A percentile compares a stretch with the other conserved stretches of the same genome.
phyloP scores from a whole-genome alignment of 30 jellyfish, hydroid and myxozoan species.

The Turritopsis rubra region DNA sequence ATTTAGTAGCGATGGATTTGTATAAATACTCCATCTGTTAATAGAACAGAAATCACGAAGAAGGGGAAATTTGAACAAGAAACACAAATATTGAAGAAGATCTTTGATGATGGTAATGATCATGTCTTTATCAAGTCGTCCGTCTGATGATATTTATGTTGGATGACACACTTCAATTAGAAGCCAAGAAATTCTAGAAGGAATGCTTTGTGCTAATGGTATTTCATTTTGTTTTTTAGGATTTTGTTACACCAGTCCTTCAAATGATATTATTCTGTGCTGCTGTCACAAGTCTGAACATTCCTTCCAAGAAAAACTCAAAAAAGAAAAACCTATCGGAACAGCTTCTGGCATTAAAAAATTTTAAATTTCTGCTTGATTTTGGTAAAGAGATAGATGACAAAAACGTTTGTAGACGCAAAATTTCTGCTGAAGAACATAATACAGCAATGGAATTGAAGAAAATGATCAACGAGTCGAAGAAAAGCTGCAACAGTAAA shows the following conservation, averaged over 20 bases:
- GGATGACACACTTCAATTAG: no score
- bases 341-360: background rate
- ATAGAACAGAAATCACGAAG: background rate
- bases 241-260: background rate
- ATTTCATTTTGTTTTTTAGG: background rate
- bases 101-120: background rate
- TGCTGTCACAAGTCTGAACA: background rate
- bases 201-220: background rate
- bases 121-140: background rate
- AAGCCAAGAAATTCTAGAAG: no score
- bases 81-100: background rate
- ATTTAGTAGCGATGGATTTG: background rate
- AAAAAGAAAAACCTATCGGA: background rate
- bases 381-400: background rate
- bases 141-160: background rate
- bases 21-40: background rate
- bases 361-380: background rate
- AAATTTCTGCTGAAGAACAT: background rate
- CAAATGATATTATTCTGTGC: background rate
- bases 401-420: background rate
- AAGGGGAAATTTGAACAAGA: background rate
- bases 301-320: background rate
- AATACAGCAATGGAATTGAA: background rate
- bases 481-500: background rate
- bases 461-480: background rate